These are phyloP conservation scores for Dioctria rufipes DNA, from an alignment of 2,888 invertebrate species.

Conservation along the genomic window DNA sequence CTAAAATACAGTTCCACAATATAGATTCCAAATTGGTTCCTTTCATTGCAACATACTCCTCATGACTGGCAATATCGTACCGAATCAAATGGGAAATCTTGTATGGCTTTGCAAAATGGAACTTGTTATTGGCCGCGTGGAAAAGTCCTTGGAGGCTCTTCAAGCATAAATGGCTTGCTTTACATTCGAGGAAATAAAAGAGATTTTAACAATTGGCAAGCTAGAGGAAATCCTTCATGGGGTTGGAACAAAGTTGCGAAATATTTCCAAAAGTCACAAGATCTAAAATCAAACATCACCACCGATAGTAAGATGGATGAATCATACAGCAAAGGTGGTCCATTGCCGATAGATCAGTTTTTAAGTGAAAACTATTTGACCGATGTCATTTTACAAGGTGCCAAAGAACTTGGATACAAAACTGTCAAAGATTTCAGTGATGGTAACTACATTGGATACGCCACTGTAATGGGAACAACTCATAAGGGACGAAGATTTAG, in stretches of 20 bases:
- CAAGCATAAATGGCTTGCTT: slow-evolving; percentile 76
- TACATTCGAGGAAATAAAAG: slow-evolving; percentile 74
- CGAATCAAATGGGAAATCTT: slow-evolving; percentile 63
- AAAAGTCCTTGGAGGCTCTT: slow-evolving; percentile 77
- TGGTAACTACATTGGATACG: slow-evolving; percentile 76
- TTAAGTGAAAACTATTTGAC: slow-evolving; percentile 65
- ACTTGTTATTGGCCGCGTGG: slow-evolving; percentile 76
- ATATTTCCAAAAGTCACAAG: slow-evolving; percentile 74
- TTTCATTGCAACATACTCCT: slow-evolving; percentile 74
- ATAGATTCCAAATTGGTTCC: slow-evolving; percentile 64
- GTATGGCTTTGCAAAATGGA: slow-evolving; percentile 63
- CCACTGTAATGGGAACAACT: slow-evolving; percentile 80
- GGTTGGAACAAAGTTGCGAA: slow-evolving; percentile 72
- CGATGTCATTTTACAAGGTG: slow-evolving; percentile 78
- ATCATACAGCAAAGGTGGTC: slow-evolving; percentile 55
- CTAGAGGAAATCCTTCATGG: slow-evolving; percentile 74
- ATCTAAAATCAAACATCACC: slow-evolving; percentile 65
- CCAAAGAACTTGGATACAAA: slow-evolving; percentile 77
- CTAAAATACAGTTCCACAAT: background rate
- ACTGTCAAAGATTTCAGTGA: slow-evolving; percentile 77
- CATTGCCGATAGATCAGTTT: slow-evolving; percentile 69
- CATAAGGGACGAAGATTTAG: slow-evolving; percentile 83
- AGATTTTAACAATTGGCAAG: slow-evolving; percentile 75
- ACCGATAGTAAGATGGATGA: background rate
- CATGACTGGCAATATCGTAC: slow-evolving; percentile 69